Conservation (phyloP, 30 jellyfish, hydroid and myxozoan species). For the Turritopsis dohrnii region DNA sequence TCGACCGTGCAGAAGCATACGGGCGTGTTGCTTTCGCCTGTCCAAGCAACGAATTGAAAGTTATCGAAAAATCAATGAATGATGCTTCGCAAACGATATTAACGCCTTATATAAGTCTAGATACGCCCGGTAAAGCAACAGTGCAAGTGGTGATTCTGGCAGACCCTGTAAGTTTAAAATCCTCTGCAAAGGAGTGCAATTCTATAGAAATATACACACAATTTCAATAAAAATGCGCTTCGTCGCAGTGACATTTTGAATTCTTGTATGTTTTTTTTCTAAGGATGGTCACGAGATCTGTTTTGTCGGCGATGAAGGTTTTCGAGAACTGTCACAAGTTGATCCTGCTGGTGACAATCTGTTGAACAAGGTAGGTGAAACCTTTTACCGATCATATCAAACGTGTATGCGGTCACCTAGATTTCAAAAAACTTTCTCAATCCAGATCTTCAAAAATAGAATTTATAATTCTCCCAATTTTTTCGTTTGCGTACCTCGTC, state of each 20-base stretch:
- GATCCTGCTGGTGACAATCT: slow-evolving; percentile 72
- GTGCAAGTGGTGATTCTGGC: slow-evolving; percentile 95
- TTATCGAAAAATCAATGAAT: slow-evolving; percentile 56
- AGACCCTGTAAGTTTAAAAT: slow-evolving; percentile 72
- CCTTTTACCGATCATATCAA: background rate
- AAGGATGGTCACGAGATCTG: slow-evolving; percentile 98
- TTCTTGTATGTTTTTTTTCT: background rate
- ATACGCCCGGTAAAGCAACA: slow-evolving; percentile 98
- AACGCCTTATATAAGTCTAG: slow-evolving; percentile 86
- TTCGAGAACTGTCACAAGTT: slow-evolving; percentile 73
- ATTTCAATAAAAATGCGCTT: too few relatives aligned
- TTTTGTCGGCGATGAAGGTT: slow-evolving; percentile 97
- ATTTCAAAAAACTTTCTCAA: too few relatives aligned
- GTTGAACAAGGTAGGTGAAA: slow-evolving; percentile 48
- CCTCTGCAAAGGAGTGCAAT: too few relatives aligned
- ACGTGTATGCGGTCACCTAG: too few relatives aligned
- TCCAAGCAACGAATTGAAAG: slow-evolving; percentile 63
- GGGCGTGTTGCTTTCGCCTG: slow-evolving; percentile 98
- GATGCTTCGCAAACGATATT: slow-evolving; percentile 55
- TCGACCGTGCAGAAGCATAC: slow-evolving; percentile 80
- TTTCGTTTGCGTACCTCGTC: too few relatives aligned
- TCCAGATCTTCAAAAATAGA: too few relatives aligned
- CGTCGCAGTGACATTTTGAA: too few relatives aligned
- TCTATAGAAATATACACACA: too few relatives aligned
- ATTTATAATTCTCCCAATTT: too few relatives aligned